Evolutionary conservation across 2,888 invertebrate species (phyloP), one percentile per base, ranked within the genome.

Genomic region (Anarsia innoxiella): DNA sequence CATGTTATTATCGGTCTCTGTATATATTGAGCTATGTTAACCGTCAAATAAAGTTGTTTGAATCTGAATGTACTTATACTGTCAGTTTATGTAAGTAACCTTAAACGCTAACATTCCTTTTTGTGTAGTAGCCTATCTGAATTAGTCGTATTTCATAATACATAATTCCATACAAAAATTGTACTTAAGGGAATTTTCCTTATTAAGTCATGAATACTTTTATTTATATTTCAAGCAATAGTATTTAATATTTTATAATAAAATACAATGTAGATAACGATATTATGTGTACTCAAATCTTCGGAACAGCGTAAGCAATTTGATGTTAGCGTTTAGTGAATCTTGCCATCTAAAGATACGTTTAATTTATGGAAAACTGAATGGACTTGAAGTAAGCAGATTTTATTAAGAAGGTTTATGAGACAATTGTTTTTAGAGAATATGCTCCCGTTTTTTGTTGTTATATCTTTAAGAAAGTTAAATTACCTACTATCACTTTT

Each of bases 321-420:
- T 53, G 72, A 79, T 82, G 83, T 84, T 84, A 84, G 83, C 83
- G 83, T 84, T 83, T 82, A 77, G 66, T 70, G 68, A 75, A 60
- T 76, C 79, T 80, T 82, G 82, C 82, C 82, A 80, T 78, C 67
- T 73, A 61, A 61, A 53, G 43, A 64, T 53, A 67, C 66, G 56
- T 71, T 69, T 71, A 65, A 62, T 75, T 72, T 70, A 60, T 53
- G 54, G 48, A 39, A 59, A 69, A 66, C 63, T 56, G 55, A 51
- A 49, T 56, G 53, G 64, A 52, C 59, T 68, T 64, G 51, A 47
- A n/a, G n/a, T n/a, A n/a, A n/a, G n/a, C n/a, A n/a, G n/a, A n/a
- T n/a, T n/a, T n/a, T n/a, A n/a, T n/a, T n/a, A n/a, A n/a, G n/a
- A n/a, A n/a, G n/a, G n/a, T n/a, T n/a, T n/a, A n/a, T n/a, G n/a